Conservation (phyloP, 2,113 vertebrate species). For the Acanthochromis polyacanthus region DNA sequence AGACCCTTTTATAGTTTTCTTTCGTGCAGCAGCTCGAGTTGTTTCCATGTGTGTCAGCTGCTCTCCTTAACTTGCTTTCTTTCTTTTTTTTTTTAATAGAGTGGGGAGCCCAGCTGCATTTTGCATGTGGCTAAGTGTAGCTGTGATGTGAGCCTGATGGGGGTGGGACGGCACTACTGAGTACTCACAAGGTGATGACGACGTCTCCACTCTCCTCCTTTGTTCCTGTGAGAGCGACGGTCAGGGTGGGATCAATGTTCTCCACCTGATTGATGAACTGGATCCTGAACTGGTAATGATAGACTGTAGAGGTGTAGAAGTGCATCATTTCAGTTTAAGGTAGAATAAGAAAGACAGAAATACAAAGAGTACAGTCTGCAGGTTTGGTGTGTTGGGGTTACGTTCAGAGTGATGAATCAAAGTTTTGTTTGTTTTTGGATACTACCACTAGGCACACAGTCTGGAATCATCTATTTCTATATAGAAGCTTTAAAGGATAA, state of each 20-base stretch:
- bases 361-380: too few relatives aligned
- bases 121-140: slow-evolving; percentile 47
- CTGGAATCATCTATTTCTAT: too few relatives aligned
- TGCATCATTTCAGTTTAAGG: too few relatives aligned
- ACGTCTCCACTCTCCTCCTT: slow-evolving; percentile 87
- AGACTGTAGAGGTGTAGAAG: slow-evolving; percentile 80
- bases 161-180: slow-evolving; percentile 46
- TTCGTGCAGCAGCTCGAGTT: slow-evolving; percentile 57
- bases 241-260: slow-evolving; percentile 83
- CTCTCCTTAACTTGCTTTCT: slow-evolving; percentile 13
- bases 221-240: slow-evolving; percentile 88
- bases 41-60: slow-evolving; percentile 65
- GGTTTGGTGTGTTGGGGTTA: too few relatives aligned
- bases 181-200: slow-evolving; percentile 89
- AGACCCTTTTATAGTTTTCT: slow-evolving; percentile 65
- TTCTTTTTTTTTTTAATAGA: slow-evolving; percentile 23
- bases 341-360: too few relatives aligned
- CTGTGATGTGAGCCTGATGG: slow-evolving; percentile 34
- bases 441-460: too few relatives aligned
- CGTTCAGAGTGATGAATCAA: too few relatives aligned
- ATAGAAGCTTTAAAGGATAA: too few relatives aligned
- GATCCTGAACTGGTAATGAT: slow-evolving; percentile 95
- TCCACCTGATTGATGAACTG: slow-evolving; percentile 88
- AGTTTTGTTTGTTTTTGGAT: too few relatives aligned
- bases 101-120: slow-evolving; percentile 53